Conservation (phyloP, 2,888 invertebrate genomes). For the Andrena haemorrhoa region DNA sequence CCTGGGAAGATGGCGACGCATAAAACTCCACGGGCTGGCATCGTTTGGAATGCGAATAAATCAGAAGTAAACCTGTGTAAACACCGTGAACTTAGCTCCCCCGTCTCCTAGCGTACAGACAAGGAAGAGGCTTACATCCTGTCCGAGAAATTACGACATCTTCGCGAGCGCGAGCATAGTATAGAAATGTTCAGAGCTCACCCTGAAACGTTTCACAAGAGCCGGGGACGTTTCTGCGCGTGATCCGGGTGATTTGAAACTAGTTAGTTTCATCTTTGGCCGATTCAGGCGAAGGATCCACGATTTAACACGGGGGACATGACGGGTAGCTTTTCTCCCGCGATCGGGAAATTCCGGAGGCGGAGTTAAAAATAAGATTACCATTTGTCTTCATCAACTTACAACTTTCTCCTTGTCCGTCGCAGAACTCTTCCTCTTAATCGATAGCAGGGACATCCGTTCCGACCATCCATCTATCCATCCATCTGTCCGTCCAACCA, state of each 20-base stretch:
- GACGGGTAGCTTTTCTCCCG: neutral
- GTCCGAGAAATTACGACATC: conserved; percentile 42
- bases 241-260: no score
- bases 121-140: conserved; percentile 8
- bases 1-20: conserved; percentile 21
- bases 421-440: conserved; percentile 53
- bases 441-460: conserved; percentile 68
- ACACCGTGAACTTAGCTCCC: conserved; percentile 63
- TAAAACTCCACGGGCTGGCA: conserved; percentile 6
- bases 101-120: conserved; percentile 31
- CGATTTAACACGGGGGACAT: neutral
- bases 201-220: conserved; percentile 9
- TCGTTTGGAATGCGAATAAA: conserved; percentile 66
- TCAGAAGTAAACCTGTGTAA: conserved; percentile 73
- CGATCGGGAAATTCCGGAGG: neutral
- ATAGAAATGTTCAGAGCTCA: conserved; percentile 42
- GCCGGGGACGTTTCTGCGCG: conserved; percentile 14
- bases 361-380: conserved; percentile 63
- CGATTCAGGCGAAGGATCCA: neutral
- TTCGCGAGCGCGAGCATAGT: conserved; percentile 9
- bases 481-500: conserved; percentile 53
- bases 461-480: conserved; percentile 54
- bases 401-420: conserved; percentile 54
- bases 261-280: no score
- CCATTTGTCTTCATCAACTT: conserved; percentile 70